Percentiles rank a stretch among this genome's conserved stretches.
Evolutionary conservation across 2,113 vertebrate species (phyloP).

Genomic region (Heterochromis multidens): DNA sequence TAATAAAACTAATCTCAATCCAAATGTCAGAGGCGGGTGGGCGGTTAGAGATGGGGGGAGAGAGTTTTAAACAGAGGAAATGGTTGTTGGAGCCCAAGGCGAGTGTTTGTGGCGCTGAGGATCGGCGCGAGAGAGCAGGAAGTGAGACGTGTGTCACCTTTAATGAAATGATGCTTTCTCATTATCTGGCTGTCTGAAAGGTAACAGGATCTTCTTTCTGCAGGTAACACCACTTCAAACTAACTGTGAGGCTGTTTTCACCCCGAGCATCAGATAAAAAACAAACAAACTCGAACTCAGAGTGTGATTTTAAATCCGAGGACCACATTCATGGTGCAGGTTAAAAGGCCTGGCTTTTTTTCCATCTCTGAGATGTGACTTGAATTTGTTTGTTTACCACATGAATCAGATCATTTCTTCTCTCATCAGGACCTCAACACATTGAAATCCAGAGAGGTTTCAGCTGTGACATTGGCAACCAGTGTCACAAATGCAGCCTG

Average conservation of each 20-base stretch:
- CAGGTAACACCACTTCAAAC: background rate
- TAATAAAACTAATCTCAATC: slow-evolving; percentile 60
- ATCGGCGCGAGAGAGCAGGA: background rate
- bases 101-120: background rate
- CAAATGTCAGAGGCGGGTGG: slow-evolving; percentile 53
- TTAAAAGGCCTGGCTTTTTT: background rate
- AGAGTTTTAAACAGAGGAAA: slow-evolving; percentile 6
- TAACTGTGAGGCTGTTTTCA: background rate
- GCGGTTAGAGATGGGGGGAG: background rate
- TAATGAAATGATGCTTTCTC: slow-evolving; percentile 41
- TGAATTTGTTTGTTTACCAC: background rate
- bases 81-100: slow-evolving; percentile 12
- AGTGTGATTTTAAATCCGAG: background rate
- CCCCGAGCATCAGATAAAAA: background rate
- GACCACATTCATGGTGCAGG: background rate
- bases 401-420: background rate
- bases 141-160: slow-evolving; percentile 20
- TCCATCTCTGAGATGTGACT: background rate
- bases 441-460: background rate
- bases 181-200: slow-evolving; percentile 15
- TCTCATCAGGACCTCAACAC: background rate
- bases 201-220: background rate
- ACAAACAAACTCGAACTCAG: background rate
- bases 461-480: background rate
- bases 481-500: background rate